These are phyloP conservation scores for Sciurus vulgaris DNA, from an alignment of 2,797 vertebrate genomes.

Conservation along the genomic window DNA sequence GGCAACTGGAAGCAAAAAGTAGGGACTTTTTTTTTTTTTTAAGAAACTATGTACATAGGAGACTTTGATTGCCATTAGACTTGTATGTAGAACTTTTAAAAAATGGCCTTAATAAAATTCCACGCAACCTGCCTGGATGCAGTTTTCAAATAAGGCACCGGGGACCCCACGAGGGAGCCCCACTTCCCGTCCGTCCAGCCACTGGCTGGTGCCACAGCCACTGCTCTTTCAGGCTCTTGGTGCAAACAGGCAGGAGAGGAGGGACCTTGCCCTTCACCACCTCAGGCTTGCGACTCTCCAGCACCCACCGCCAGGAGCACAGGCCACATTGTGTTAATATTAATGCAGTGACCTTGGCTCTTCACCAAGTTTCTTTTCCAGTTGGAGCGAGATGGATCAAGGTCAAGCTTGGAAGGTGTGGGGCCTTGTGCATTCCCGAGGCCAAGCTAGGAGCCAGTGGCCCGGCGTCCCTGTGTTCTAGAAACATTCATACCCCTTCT, in stretches of 20 bases:
- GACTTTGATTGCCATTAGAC: slow-evolving; percentile 77
- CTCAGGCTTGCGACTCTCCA: accelerated
- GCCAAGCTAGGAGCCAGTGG: background rate
- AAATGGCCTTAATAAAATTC: slow-evolving; percentile 86
- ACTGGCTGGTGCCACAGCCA: too few relatives aligned
- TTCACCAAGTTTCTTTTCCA: background rate
- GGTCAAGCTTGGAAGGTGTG: background rate
- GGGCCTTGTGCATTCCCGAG: background rate
- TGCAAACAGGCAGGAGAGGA: background rate
- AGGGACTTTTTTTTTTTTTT: slow-evolving; percentile 25
- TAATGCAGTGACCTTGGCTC: accelerated
- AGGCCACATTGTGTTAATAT: background rate
- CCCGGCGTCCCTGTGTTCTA: slow-evolving; percentile 35
- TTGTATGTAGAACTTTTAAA: slow-evolving; percentile 81
- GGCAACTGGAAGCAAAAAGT: background rate
- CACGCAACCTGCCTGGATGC: slow-evolving; percentile 68
- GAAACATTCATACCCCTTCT: slow-evolving; percentile 22
- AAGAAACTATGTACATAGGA: slow-evolving; percentile 74
- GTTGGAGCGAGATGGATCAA: too few relatives aligned
- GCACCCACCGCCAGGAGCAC: background rate
- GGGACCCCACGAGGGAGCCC: slow-evolving; percentile 59
- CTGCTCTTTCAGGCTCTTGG: background rate
- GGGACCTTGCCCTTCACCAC: accelerated
- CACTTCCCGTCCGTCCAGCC: background rate
- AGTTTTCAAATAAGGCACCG: slow-evolving; percentile 16